phyloP scores from a whole-genome alignment of 2,888 invertebrate species.

The Myopa tessellatipennis region DNA sequence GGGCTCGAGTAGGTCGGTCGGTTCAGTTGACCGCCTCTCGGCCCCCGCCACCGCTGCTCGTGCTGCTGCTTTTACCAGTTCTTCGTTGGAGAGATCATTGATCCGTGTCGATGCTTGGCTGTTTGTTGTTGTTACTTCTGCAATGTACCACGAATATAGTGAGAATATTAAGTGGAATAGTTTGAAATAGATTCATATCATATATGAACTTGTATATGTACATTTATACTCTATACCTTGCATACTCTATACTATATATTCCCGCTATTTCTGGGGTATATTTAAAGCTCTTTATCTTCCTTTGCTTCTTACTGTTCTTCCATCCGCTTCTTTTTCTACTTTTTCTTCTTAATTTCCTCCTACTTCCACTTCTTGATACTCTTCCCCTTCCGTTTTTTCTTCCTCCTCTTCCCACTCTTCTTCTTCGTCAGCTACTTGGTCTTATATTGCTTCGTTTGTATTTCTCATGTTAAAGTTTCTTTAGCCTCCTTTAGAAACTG shows the following conservation, averaged over 20 bases:
- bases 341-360: neutral
- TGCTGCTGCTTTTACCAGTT: constrained; percentile 25
- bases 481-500: too few species aligned
- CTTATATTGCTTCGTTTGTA: neutral
- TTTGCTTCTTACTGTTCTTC: too few species aligned
- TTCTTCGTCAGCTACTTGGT: too few species aligned
- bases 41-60: constrained; percentile 19
- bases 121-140: constrained; percentile 12
- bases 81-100: constrained; percentile 26
- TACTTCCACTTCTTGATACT: neutral
- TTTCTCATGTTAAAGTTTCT: neutral
- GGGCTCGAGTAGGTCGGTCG: neutral
- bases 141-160: too few species aligned
- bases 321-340: neutral
- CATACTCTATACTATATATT: too few species aligned
- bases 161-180: too few species aligned
- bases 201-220: too few species aligned
- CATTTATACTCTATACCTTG: too few species aligned
- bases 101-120: constrained; percentile 11
- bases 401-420: neutral
- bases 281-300: too few species aligned
- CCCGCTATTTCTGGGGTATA: too few species aligned
- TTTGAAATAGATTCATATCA: too few species aligned
- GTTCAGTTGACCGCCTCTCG: neutral
- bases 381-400: neutral